phyloP scores from a whole-genome alignment of 2,888 invertebrate species.

The Masnerella sp. region DNA sequence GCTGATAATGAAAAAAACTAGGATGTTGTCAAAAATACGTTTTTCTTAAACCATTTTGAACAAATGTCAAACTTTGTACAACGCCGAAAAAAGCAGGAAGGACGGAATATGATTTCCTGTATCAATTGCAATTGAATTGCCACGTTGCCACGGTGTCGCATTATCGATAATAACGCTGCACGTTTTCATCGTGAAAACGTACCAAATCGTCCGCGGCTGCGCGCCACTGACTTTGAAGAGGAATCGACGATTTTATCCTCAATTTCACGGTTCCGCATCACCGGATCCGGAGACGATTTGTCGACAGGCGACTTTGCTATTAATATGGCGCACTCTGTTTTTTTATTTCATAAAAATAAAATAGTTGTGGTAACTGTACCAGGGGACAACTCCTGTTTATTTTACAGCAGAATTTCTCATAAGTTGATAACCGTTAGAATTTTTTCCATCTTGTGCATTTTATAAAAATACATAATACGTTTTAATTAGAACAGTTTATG shows the following conservation, averaged over 20 bases:
- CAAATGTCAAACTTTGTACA: constrained; percentile 49
- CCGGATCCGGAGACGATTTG: constrained; percentile 23
- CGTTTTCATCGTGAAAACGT: constrained; percentile 34
- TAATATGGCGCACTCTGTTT: constrained; percentile 33
- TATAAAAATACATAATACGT: no score
- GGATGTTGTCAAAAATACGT: constrained; percentile 40
- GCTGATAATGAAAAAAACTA: constrained; percentile 11
- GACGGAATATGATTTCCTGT: constrained; percentile 47
- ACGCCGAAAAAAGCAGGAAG: constrained; percentile 48
- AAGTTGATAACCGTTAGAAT: not conserved
- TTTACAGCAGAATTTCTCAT: constrained; percentile 25
- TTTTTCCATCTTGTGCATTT: constrained; percentile 2
- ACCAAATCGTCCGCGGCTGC: constrained; percentile 35
- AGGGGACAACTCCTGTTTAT: constrained; percentile 4
- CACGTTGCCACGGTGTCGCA: constrained; percentile 12
- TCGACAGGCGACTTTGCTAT: constrained; percentile 37
- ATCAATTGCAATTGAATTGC: constrained; percentile 39
- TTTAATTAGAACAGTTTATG: no score
- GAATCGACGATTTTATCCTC: constrained; percentile 47
- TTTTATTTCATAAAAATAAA: constrained; percentile 16
- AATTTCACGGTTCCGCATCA: constrained; percentile 49
- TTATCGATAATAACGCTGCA: constrained; percentile 9
- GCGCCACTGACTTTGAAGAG: constrained; percentile 43
- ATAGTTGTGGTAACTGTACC: constrained; percentile 12
- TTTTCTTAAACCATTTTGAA: constrained; percentile 50